These are phyloP conservation scores for Rhipidura dahli DNA, from an alignment of 2,113 vertebrate species.

Conservation along the genomic window DNA sequence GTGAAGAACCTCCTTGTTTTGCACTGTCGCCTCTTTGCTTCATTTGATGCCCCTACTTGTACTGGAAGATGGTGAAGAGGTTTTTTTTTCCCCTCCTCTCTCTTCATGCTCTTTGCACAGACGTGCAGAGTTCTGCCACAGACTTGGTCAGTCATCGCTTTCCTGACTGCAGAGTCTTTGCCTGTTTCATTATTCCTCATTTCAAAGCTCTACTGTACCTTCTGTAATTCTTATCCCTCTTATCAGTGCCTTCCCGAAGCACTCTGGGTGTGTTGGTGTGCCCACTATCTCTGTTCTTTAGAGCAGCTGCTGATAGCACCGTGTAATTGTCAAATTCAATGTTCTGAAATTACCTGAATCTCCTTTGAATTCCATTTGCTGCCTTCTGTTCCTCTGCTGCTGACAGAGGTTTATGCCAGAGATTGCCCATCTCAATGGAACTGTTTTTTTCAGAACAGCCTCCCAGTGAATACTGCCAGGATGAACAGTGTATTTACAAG, in stretches of 20 bases:
- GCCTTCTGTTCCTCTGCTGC: background rate
- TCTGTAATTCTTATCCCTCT: background rate
- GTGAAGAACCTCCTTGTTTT: background rate
- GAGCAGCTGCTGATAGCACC: background rate
- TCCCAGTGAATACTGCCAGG: background rate
- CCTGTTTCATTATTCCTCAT: background rate
- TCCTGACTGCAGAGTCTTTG: background rate
- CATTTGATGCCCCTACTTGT: background rate
- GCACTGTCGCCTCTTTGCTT: background rate
- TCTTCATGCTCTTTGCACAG: background rate
- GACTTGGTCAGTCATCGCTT: background rate
- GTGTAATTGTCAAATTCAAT: background rate
- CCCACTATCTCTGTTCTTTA: background rate
- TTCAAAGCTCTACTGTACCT: background rate
- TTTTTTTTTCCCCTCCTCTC: background rate
- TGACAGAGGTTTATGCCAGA: background rate
- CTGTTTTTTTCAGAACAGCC: background rate
- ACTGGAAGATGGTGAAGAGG: background rate
- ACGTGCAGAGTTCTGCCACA: background rate
- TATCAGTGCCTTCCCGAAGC: background rate
- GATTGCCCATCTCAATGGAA: background rate
- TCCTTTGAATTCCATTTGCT: constrained; percentile 11
- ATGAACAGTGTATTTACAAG: background rate
- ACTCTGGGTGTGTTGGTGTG: background rate
- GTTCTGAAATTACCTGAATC: constrained; percentile 27